These are phyloP conservation scores for Chaunax sp. DNA, from an alignment of 2,797 vertebrate species.

Conservation along the genomic window DNA sequence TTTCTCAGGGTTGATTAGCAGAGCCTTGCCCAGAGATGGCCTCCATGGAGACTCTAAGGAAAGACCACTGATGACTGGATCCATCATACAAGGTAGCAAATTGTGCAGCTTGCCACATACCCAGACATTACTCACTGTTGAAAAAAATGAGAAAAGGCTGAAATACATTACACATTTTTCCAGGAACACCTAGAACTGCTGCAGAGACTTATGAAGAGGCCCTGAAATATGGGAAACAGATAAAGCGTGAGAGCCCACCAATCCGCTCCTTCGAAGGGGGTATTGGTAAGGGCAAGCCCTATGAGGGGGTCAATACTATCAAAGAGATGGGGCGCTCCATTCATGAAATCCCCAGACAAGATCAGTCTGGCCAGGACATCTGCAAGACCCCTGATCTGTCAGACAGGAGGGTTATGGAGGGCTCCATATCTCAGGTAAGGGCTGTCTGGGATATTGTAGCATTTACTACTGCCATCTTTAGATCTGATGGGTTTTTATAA, in stretches of 20 bases:
- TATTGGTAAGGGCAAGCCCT: constrained; percentile 95
- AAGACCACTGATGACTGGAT: constrained; percentile 90
- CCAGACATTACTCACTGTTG: neutral
- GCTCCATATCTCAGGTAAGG: constrained; percentile 93
- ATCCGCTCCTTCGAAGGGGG: constrained; percentile 95
- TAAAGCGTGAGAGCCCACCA: constrained; percentile 96
- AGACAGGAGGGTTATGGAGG: constrained; percentile 90
- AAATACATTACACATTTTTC: constrained; percentile 27
- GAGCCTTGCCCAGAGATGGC: constrained; percentile 92
- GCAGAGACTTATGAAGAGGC: constrained; percentile 92
- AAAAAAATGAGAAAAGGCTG: neutral
- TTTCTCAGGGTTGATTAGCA: constrained; percentile 92
- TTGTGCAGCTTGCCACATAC: constrained; percentile 10
- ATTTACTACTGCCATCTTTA: neutral
- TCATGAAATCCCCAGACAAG: constrained; percentile 96
- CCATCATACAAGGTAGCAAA: constrained; percentile 96
- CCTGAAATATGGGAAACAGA: constrained; percentile 95
- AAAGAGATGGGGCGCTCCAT: constrained; percentile 98
- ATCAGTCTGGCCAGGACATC: constrained; percentile 89
- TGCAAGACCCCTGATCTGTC: constrained; percentile 93
- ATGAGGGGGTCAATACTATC: constrained; percentile 96
- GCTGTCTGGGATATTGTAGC: neutral
- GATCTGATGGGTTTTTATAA: too few relatives aligned
- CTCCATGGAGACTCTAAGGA: constrained; percentile 93
- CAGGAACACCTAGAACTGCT: constrained; percentile 94